Evolutionary conservation across 2,888 invertebrate genomes (phyloP), one percentile per base, ranked within the genome.

Genomic region (Heliconius ismenius): DNA sequence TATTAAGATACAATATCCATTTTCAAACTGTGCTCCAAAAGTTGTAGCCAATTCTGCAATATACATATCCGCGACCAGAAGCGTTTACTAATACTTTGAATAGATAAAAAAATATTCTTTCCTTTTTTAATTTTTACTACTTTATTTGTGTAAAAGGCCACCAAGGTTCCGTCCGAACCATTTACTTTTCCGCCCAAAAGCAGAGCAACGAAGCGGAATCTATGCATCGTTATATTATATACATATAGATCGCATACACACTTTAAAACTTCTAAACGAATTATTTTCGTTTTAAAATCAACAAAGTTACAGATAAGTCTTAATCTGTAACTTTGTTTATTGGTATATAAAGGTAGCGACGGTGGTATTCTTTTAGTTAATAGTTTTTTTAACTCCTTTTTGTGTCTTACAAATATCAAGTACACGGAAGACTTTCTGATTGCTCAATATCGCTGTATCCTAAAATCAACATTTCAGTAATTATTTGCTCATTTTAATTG

Each of bases 391-490:
- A 9, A 1, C 3, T 32, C 9, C 10, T 21, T 15, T 9, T 21
- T 32, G 7, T 63, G 28, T 10, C 64, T 32, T 36, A 65, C 15
- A 24, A 43, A 67, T 43, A 43, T 67, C 43, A 67, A 39, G 39
- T 67, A 67, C 39, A 39, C 24, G 67, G 67, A 67, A 67, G 67
- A 67, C 67, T 9, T 67, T 67, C 67, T 43, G 67, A 39, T 67
- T 67, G 39, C 39, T 39, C 10, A 43, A 43, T 67, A 43, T 39
- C 24, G 15, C 24, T 24, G 15, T 67, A 9, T 15, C 67, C 39
- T 43, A 67, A 67, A 67, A 67, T 67, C 67, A 67, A 67, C 18
- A 39, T 73, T 73, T 26, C 13, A 26, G 43, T 73, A 28, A 73
- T 60, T 75, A 68, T 26, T 36, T 68, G 4, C 39, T 73, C 54